These are phyloP conservation scores for Homarus gammarus DNA, from an alignment of 2,888 invertebrate genomes.

Conservation along the genomic window DNA sequence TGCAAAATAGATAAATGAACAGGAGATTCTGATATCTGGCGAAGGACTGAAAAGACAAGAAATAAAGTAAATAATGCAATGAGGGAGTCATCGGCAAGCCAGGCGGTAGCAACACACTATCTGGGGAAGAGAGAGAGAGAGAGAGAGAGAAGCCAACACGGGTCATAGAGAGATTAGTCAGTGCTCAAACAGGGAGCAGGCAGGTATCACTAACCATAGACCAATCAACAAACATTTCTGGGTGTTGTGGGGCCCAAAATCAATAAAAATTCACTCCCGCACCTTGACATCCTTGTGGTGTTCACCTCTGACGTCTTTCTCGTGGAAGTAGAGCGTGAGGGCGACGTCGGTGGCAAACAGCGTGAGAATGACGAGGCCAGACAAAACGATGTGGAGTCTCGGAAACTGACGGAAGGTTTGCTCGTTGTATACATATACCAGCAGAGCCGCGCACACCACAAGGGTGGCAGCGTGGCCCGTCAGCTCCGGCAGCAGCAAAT, in stretches of 20 bases:
- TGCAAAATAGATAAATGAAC: no score
- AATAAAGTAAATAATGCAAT: no score
- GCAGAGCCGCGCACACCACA: slow-evolving; percentile 18
- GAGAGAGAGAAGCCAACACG: not conserved
- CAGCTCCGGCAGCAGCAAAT: slow-evolving; percentile 30
- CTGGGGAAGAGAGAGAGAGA: no score
- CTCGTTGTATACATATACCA: slow-evolving; percentile 59
- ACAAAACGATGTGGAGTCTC: slow-evolving; percentile 51
- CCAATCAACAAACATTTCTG: not conserved
- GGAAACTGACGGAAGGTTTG: slow-evolving; percentile 56
- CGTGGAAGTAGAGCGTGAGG: slow-evolving; percentile 57
- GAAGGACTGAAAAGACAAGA: no score
- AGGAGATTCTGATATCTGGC: no score
- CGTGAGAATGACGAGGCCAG: slow-evolving; percentile 41
- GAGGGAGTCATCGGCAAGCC: no score
- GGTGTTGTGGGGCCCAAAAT: no score
- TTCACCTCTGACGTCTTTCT: not conserved
- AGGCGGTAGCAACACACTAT: no score
- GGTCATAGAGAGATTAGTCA: not conserved
- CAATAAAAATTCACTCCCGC: no score
- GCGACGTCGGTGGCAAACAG: slow-evolving; percentile 54
- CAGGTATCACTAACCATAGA: not conserved
- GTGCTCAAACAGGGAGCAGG: not conserved
- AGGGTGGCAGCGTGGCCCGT: slow-evolving; percentile 41
- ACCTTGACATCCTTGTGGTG: slow-evolving; percentile 48